Evolutionary conservation across 37 sponge, comb jelly and placozoan species (phyloP), one percentile per base, ranked within the genome.

Genomic region (Spongia lamella): DNA sequence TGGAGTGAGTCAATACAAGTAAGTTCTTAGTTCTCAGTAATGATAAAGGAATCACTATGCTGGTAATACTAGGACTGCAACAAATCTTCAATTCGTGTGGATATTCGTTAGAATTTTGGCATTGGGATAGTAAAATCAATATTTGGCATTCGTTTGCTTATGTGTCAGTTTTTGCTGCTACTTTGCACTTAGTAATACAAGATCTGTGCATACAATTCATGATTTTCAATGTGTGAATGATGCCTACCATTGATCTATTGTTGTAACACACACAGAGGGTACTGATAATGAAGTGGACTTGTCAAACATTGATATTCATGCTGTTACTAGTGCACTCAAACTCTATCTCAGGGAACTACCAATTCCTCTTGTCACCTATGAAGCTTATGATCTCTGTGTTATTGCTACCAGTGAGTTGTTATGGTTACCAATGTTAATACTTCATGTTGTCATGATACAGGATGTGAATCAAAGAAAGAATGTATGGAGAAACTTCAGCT

Each of bases 261-360:
- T n/a, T n/a, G n/a, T n/a, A n/a, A n/a, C n/a, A n/a, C n/a, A n/a
- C n/a, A n/a, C n/a, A n/a, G n/a, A n/a, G n/a, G n/a, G n/a, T n/a
- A n/a, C n/a, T n/a, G n/a, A n/a, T n/a, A n/a, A n/a, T n/a, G n/a
- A n/a, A n/a, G n/a, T n/a, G n/a, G n/a, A 85, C 51, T 69, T 90
- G 49, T 34, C 49, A 3, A 38, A 55, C 22, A 51, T 56, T 17
- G 74, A 96, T 66, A 57, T 86, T 27, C 88, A 92, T 62, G 86
- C 83, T 13, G 37, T 96, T 21, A 80, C 90, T 55, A 82, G 96
- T 33, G 81, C 86, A 14, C 64, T 92, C 64, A 96, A 96, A 63
- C 85, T 87, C 47, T 96, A 85, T 75, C 78, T 96, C 37, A 71
- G 96, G 36, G 96, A 96, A 61, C 77, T 96, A 11, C 96, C 96